Conservation (phyloP, 2,797 vertebrate genomes). For the Vespertilio murinus region DNA sequence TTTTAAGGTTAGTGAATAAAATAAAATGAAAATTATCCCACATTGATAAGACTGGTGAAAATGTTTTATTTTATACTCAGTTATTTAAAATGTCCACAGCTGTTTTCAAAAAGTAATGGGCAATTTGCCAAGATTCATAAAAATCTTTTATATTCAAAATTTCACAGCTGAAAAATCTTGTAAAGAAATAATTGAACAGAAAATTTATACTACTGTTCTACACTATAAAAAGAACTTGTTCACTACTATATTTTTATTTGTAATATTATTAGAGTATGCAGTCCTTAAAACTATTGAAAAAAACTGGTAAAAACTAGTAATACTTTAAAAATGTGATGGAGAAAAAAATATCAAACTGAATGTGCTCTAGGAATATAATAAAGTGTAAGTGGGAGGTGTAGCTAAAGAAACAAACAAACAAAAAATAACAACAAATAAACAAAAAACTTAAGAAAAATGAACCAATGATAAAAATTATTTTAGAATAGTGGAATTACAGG, state of each 20-base stretch:
- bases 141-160: constrained; percentile 43
- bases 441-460: neutral
- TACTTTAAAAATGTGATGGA: neutral
- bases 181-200: neutral
- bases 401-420: neutral
- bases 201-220: neutral
- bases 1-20: neutral
- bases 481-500: neutral
- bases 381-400: neutral
- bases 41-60: neutral
- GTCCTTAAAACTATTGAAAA: neutral
- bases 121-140: neutral
- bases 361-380: constrained; percentile 3
- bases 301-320: neutral
- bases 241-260: neutral
- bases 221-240: neutral
- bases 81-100: neutral
- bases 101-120: neutral
- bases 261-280: neutral
- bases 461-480: neutral
- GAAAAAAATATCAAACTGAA: neutral
- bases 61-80: neutral
- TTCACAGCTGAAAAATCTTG: neutral
- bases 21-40: neutral
- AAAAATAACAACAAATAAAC: neutral